Evolutionary conservation across 2,797 vertebrate species (phyloP), one percentile per base, ranked within the genome.

Genomic region (Gobio occitaniae): DNA sequence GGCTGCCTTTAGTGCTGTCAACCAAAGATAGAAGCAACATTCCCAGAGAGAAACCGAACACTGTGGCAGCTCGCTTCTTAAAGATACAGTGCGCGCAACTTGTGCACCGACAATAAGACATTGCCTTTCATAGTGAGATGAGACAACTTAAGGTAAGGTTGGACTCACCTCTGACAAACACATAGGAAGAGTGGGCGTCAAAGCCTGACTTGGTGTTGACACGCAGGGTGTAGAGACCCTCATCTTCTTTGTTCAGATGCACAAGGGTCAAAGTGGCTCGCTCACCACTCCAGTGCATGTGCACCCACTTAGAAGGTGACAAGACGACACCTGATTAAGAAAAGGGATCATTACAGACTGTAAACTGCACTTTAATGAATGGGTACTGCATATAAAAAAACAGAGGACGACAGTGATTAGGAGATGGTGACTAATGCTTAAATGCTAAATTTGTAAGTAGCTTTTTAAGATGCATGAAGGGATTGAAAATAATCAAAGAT

Each of bases 221-320:
- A 0, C 96, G 95, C 32, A 99, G 90, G 0, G 97, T 97, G 90
- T 99, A 99, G 88, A 98, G 94, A 82, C 98, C 98, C 93, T 99
- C 98, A 15, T 99, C 98, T 88, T 99, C 98, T 90, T 99, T 99
- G 94, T 99, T 99, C 74, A 99, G 96, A 91, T 99, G 98, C 54
- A 92, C 90, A 78, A 99, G 95, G 0, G 97, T 99, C 83, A 99
- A 89, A 0, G 95, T 94, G 71, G 98, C 98, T 78, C 94, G 90
- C n/a, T 98, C 96, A 19, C 98, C 97, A 0, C 97, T 97, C 97
- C 97, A 99, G 21, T 97, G 96, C 87, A 94, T 95, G 90, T 95
- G 93, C 3, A 97, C 94, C 98, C 98, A 99, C 90, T 97, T 97
- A 56, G 97, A 99, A 11, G 96, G 93, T 76, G 95, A 95, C 91